phyloP scores from a whole-genome alignment of 2,113 vertebrate genomes.

The Echinops telfairi region DNA sequence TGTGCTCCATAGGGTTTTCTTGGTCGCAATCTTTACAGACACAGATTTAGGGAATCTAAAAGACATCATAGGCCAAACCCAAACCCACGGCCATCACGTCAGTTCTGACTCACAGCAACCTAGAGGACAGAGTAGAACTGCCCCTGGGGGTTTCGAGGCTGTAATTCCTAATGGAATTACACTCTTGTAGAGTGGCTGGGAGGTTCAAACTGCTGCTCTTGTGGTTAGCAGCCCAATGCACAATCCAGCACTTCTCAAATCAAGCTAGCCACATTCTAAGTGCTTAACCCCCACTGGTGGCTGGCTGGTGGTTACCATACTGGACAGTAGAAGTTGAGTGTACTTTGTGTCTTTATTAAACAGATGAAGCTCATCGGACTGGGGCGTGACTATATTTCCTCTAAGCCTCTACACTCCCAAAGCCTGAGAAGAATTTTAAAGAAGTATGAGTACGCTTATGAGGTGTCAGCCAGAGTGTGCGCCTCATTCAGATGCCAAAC shows the following conservation, averaged over 20 bases:
- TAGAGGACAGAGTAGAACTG: no score
- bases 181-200: no score
- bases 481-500: constrained; percentile 27
- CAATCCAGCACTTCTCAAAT: neutral
- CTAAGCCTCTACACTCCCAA: neutral
- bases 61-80: no score
- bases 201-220: no score
- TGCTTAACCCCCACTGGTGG: neutral
- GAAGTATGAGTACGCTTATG: neutral
- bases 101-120: no score
- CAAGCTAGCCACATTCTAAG: neutral
- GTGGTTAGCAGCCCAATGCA: no score
- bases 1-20: no score
- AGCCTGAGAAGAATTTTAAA: constrained; percentile 42
- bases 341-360: constrained; percentile 16
- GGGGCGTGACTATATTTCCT: constrained; percentile 16
- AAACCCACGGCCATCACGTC: no score
- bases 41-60: no score
- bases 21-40: no score
- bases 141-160: no score
- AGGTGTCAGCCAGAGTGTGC: neutral
- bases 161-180: no score
- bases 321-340: neutral
- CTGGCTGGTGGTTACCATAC: neutral
- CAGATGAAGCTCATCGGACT: neutral